Base-by-base conservation (phyloP, 2,797 vertebrate species). In the Pipistrellus pipistrellus region DNA sequence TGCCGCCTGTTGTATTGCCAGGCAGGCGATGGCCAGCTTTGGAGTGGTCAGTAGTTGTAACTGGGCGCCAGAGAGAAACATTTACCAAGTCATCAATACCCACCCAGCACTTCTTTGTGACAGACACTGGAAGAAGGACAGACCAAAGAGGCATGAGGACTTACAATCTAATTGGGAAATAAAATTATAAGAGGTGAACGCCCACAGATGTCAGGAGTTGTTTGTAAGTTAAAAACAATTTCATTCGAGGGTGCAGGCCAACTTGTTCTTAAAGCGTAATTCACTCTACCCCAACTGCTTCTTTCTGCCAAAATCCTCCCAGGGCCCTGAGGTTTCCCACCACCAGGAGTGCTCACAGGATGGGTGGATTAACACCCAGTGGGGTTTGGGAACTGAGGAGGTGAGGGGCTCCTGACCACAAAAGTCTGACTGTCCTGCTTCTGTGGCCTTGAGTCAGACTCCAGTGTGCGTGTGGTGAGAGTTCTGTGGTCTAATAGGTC, bases 401-500 rank as follows among this genome's bases (percentile, higher is more conserved):
- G 96, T 96, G 68, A 97, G 95, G 97, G 85, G 95, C 95, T 93
- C 72, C 96, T 94, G 94, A 78, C 96, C 94, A 71, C 96, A 93
- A 77, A 96, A 85, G 62, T 95, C 95, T 48, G 73, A 96, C 44
- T 96, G 86, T 96, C 0, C 95, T 98, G 85, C 88, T 97, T 94
- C 91, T 96, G 97, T 88, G 97, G 97, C 93, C 97, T 96, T 96
- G 69, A 98, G 92, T 97, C 97, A 98, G 97, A 97, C 96, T 96
- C 96, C 72, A 82, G 23, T 91, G 97, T 96, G 96, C 85, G 80
- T 69, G 96, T 89, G 97, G 96, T 93, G 97, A 98, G 96, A 97
- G 98, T 77, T 97, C 97, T 98, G 98, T 97, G 98, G 98, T 97
- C 96, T 97, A 95, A 97, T 96, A 97, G 98, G 97, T 98, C 97